Evolutionary conservation across 2,888 invertebrate genomes (phyloP).

Genomic region (Sarcophaga rosellei): DNA sequence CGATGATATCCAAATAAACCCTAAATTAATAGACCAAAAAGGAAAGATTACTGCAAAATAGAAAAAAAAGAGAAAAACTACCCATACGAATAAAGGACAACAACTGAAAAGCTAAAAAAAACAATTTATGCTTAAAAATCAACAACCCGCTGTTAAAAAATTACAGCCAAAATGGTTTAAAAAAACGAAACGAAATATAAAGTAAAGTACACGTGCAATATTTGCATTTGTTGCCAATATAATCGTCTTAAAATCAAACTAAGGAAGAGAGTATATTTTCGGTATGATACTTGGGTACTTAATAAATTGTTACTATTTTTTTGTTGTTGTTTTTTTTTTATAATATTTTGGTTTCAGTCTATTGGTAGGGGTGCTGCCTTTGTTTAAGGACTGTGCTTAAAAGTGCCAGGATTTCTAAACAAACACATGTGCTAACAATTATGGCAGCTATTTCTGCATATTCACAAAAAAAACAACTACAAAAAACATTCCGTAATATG

Average conservation of each 20-base stretch:
- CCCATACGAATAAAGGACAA: conserved; percentile 44
- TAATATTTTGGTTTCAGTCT: conserved; percentile 35
- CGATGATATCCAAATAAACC: conserved; percentile 57
- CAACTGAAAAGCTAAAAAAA: conserved; percentile 8
- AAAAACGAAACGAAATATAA: not conserved
- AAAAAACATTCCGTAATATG: not conserved
- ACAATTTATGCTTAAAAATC: conserved; percentile 17
- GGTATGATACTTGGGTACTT: not conserved
- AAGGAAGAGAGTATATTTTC: not conserved
- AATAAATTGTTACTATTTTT: conserved; percentile 61
- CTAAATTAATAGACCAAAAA: conserved; percentile 62
- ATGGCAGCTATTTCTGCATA: not conserved
- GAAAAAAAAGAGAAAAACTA: conserved; percentile 40
- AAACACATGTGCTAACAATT: conserved; percentile 64
- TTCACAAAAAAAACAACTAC: not conserved
- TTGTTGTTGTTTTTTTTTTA: conserved; percentile 19
- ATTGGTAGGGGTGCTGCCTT: conserved; percentile 28
- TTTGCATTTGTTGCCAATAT: conserved; percentile 67
- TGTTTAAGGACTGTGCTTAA: conserved; percentile 41
- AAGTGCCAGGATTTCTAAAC: conserved; percentile 19
- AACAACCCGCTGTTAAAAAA: conserved; percentile 53
- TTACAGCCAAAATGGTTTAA: not conserved
- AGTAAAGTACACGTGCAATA: conserved; percentile 65
- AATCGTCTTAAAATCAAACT: conserved; percentile 67
- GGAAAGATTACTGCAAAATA: not conserved